Base-by-base conservation (phyloP, 2,113 vertebrate species). In the Ceyx melanurus region DNA sequence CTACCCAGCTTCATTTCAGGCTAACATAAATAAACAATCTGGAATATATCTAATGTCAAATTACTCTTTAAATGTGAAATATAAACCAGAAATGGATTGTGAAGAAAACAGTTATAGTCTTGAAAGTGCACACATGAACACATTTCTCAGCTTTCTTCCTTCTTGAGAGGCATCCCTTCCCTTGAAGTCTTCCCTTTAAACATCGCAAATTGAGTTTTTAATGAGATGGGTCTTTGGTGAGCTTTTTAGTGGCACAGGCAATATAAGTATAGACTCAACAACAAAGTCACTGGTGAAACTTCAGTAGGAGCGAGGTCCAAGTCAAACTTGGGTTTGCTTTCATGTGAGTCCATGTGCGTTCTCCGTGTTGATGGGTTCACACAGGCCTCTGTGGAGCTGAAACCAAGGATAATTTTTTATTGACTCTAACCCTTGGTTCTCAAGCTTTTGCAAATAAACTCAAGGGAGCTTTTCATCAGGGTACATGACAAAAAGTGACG, bases 401-500 rank as follows among this genome's bases (percentile, higher is more conserved):
- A 95, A 85, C 75, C 51, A 85, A 62, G 84, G 90, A 74, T 51
- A 50, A 19, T 66, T 37, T 94, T 95, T 62, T 89, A 81, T 81
- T 50, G 53, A 90, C 61, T 45, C 10, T 14, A 46, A 37, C 50
- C 50, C 48, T 67, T 77, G 65, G 20, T 72, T 76, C 80, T 92
- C 43, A 80, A 42, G 15, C 40, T 68, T 78, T 68, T 86, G 46
- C 53, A 88, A 89, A 87, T 85, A 86, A 88, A 40, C 28, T 57
- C 62, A n/a, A 48, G 57, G 66, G 43, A 66, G 43, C 45, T 93
- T 71, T 91, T 89, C 65, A 73, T 84, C 40, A 68, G 17, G 11
- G 3, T 62, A 18, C 1, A 6, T 86, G 58, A 60, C 42, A 70
- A 82, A 90, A 71, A 54, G 6, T 0, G 0, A 19, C 0, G 0